Conservation (phyloP, 2,888 invertebrate genomes). For the Pelosia muscerda region DNA sequence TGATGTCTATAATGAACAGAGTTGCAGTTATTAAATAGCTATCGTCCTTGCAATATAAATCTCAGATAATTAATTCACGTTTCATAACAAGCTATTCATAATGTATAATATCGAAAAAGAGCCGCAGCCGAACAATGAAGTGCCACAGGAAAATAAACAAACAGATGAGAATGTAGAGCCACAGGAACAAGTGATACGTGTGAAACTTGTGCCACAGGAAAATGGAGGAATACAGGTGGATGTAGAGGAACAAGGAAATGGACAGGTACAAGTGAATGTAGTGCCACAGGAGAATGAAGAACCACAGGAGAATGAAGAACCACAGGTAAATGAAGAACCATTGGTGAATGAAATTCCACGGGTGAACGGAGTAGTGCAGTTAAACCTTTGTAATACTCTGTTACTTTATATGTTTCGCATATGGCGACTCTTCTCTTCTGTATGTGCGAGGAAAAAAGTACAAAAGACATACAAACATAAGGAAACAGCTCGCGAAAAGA, state of each 20-base stretch:
- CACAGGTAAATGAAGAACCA: not conserved
- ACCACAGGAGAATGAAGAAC: not conserved
- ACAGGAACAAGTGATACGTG: too few species aligned
- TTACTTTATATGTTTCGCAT: conserved; percentile 10
- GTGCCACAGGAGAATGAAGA: not conserved
- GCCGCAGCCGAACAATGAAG: not conserved
- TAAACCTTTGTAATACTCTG: not conserved
- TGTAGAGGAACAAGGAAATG: not conserved
- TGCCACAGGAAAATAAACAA: not conserved
- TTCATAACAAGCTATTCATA: not conserved
- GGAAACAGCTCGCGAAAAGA: conserved; percentile 22
- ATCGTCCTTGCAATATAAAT: not conserved
- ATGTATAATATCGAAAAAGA: not conserved
- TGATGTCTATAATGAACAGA: not conserved
- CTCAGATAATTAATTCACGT: not conserved
- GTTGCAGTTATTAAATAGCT: too few species aligned
- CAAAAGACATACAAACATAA: not conserved
- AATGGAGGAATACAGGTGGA: not conserved
- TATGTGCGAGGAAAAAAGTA: not conserved
- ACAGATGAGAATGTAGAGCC: not conserved
- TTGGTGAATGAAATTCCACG: not conserved
- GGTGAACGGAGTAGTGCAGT: not conserved
- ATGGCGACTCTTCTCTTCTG: not conserved
- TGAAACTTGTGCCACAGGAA: not conserved
- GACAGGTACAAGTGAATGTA: not conserved